Evolutionary conservation across 2,113 vertebrate genomes (phyloP).

Genomic region (Grus americana): DNA sequence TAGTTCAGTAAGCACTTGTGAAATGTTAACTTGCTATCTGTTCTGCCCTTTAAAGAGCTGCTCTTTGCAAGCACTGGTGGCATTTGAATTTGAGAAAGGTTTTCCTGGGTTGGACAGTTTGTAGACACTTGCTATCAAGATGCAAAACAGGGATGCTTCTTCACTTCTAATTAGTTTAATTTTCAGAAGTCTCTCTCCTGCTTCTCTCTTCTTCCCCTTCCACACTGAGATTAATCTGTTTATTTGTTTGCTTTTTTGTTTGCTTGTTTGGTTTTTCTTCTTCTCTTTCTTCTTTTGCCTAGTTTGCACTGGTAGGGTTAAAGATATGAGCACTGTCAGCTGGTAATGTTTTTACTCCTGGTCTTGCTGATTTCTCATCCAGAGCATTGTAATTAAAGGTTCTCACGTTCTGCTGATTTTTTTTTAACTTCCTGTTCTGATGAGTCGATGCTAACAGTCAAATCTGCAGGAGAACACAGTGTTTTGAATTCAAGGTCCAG

Average conservation of each 20-base stretch:
- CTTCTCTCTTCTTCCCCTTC: neutral
- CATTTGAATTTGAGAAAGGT: conserved; percentile 1
- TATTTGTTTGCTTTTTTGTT: neutral
- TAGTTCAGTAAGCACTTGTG: neutral
- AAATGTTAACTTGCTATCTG: neutral
- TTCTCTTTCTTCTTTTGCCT: too few species aligned
- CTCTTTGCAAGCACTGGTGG: neutral
- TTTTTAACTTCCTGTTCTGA: neutral
- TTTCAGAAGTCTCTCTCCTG: neutral
- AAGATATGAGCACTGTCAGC: neutral
- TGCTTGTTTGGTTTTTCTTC: too few species aligned
- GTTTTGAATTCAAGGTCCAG: neutral
- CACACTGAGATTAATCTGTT: neutral
- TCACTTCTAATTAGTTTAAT: neutral
- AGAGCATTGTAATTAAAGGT: neutral
- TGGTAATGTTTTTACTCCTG: neutral
- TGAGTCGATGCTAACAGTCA: neutral
- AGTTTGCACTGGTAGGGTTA: neutral
- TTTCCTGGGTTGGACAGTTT: neutral
- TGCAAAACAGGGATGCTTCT: neutral
- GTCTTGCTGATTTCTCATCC: neutral
- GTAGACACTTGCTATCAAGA: neutral
- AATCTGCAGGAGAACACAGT: neutral
- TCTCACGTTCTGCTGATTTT: neutral
- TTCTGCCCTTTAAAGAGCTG: neutral